Conservation (phyloP, 2,888 invertebrate species). For the Synanthedon andrenaeformis region DNA sequence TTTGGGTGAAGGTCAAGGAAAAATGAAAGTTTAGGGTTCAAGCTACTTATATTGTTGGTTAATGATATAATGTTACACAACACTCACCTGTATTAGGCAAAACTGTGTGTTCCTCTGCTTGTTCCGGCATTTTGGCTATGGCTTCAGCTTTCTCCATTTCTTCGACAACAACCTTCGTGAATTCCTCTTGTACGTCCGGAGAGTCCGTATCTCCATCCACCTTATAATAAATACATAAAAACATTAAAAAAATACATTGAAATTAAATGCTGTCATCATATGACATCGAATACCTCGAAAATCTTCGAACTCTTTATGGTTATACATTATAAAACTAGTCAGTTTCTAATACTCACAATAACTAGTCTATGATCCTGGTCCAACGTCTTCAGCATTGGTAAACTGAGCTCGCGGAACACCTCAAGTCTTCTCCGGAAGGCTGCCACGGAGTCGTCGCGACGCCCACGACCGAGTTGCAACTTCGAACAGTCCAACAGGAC, state of each 20-base stretch:
- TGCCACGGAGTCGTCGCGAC: constrained; percentile 87
- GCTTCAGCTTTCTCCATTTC: constrained; percentile 74
- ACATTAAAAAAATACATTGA: too few species aligned
- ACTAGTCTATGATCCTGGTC: constrained; percentile 85
- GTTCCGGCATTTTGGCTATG: constrained; percentile 31
- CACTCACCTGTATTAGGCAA: not conserved
- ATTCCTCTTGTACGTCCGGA: constrained; percentile 81
- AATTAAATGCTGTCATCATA: too few species aligned
- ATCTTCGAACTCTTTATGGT: too few species aligned
- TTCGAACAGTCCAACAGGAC: constrained; percentile 93
- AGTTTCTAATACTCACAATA: constrained; percentile 76
- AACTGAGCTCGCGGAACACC: constrained; percentile 86
- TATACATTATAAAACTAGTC: too few species aligned
- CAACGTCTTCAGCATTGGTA: constrained; percentile 89
- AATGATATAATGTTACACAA: too few species aligned
- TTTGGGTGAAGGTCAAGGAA: too few species aligned
- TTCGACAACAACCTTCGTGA: constrained; percentile 76
- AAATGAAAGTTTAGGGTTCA: too few species aligned
- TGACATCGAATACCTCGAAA: too few species aligned
- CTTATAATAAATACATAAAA: constrained; percentile 62
- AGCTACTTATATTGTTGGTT: too few species aligned
- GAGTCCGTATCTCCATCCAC: constrained; percentile 90
- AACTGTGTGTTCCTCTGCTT: not conserved
- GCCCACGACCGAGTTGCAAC: constrained; percentile 84
- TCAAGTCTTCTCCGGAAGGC: constrained; percentile 87